phyloP scores from a whole-genome alignment of 2,113 vertebrate species.

The Plotosus lineatus region DNA sequence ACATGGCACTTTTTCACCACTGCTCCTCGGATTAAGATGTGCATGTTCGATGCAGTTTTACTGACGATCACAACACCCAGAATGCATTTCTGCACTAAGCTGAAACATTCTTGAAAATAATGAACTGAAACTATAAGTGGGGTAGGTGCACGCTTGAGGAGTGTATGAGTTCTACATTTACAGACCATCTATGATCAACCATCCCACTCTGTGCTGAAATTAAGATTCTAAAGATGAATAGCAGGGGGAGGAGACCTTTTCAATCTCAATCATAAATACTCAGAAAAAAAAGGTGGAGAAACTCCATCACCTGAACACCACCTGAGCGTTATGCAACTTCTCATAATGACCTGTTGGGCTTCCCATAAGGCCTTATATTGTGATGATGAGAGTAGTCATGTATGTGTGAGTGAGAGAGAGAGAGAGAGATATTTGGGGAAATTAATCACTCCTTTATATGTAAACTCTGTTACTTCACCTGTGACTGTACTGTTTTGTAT shows the following conservation, averaged over 20 bases:
- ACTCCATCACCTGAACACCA: neutral
- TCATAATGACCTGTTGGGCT: neutral
- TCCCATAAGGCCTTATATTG: conserved; percentile 19
- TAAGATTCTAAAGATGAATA: neutral
- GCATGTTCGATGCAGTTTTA: neutral
- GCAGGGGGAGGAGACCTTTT: neutral
- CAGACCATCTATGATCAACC: neutral
- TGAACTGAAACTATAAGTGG: neutral
- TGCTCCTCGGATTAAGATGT: neutral
- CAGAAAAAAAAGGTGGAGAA: neutral
- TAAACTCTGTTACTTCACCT: conserved; percentile 69
- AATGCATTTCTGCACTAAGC: neutral
- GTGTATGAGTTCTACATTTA: neutral
- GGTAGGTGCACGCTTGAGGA: neutral
- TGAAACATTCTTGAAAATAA: neutral
- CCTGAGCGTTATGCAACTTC: neutral
- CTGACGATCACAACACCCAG: neutral
- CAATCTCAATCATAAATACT: neutral
- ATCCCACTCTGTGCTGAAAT: neutral
- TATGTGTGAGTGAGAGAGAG: neutral
- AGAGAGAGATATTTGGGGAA: conserved; percentile 17
- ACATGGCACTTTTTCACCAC: neutral
- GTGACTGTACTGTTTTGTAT: conserved; percentile 83
- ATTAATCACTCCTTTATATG: conserved; percentile 50
- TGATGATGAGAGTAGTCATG: neutral